Conservation (phyloP, 2,888 invertebrate genomes). For the Cantharis rustica region DNA sequence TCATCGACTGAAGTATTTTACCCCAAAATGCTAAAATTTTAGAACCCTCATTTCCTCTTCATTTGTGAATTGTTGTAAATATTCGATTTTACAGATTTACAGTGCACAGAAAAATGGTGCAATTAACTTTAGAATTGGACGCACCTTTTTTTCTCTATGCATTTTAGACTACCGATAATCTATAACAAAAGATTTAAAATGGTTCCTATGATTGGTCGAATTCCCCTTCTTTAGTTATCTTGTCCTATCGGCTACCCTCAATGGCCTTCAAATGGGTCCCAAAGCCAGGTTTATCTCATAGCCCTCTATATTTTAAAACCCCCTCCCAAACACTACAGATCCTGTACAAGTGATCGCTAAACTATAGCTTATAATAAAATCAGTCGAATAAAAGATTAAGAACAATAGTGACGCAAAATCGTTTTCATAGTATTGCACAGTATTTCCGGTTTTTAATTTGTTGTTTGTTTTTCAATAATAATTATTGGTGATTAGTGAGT, state of each 20-base stretch:
- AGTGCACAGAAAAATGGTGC: not conserved
- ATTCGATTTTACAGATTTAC: not conserved
- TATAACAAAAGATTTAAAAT: constrained; percentile 43
- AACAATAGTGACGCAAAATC: constrained; percentile 23
- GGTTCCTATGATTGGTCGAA: constrained; percentile 48
- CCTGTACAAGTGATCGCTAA: constrained; percentile 13
- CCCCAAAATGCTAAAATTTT: constrained; percentile 9
- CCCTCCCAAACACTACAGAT: constrained; percentile 23
- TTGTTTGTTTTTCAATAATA: not conserved
- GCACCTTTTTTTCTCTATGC: not conserved
- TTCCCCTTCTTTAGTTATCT: constrained; percentile 44
- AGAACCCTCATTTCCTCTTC: constrained; percentile 2
- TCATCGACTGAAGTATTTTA: constrained; percentile 10
- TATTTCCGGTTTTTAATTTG: not conserved
- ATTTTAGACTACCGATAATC: constrained; percentile 27
- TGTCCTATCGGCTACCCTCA: constrained; percentile 49
- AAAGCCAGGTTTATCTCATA: constrained; percentile 41
- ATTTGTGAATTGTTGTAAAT: not conserved
- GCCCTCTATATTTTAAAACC: constrained; percentile 35
- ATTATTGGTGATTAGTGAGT: not conserved
- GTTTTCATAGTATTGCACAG: not conserved
- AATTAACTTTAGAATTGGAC: not conserved
- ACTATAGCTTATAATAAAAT: constrained; percentile 19
- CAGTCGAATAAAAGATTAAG: constrained; percentile 25
- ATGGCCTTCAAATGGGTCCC: constrained; percentile 48